Evolutionary conservation across 1,140 invertebrate genomes (phyloP), one percentile per base, ranked within the genome.

Genomic region (Riptortus pedestris): DNA sequence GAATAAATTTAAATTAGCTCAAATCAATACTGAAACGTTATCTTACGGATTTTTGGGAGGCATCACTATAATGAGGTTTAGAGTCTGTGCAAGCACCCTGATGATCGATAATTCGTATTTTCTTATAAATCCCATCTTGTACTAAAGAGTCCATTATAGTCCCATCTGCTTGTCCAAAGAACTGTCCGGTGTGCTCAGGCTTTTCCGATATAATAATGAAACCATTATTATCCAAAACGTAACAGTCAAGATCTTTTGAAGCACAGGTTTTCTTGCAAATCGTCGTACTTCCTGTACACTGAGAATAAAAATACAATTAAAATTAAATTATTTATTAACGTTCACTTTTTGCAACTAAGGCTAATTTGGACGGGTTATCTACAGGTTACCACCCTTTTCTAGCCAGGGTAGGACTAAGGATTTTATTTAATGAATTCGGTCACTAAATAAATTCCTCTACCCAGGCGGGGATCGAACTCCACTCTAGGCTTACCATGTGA

Each of bases 121-220:
- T 88, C 69, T 78, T 88, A 74, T 92, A 96, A 67, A 95, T 93
- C 63, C 85, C 82, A 70, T 92, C 88, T 71, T 93, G 88, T 0
- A 95, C 90, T 27, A 96, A 74, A 0, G 89, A 91, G 73, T 94
- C 89, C 88, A 95, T 93, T 52, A 96, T 90, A 1, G 90, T 93
- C n/a, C 91, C 91, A 72, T 96, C 91, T 51, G 94, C 87, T 73
- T 94, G 90, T 0, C 92, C 92, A 71, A 95, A 95, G 75, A 95
- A 96, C 68, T 85, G 80, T 12, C 90, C 90, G 2, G 90, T 91
- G 71, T 93, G 86, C 58, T 88, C 82, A 29, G 81, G 78, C 65
- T 87, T 84, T 73, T 94, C 90, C 3, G 90, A 93, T 26, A 93
- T 83, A 29, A 95, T 87, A n/a, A 95, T 86, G 73, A 93, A 96